Evolutionary conservation across 2,113 vertebrate species (phyloP).

Genomic region (Porphyrio hochstetteri): DNA sequence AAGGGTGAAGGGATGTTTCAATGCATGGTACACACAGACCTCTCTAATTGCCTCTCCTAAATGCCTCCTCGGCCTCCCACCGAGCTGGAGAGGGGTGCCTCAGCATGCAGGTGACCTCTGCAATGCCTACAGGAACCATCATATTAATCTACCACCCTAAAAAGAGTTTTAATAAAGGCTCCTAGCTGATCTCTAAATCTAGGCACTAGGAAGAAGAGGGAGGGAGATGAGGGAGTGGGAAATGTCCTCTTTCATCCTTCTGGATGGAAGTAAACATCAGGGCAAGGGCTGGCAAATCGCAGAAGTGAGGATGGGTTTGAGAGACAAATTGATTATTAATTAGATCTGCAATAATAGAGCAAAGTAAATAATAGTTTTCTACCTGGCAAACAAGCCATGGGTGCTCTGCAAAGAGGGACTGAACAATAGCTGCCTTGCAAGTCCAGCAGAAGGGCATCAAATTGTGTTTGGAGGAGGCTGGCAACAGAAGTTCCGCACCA

Average conservation of each 20-base stretch:
- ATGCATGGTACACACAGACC: neutral
- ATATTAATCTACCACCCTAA: neutral
- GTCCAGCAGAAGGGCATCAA: neutral
- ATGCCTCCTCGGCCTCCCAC: neutral
- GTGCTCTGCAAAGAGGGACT: neutral
- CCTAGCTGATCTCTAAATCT: neutral
- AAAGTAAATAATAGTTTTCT: neutral
- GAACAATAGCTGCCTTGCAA: neutral
- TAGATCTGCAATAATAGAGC: neutral
- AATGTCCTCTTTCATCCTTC: neutral
- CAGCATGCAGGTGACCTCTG: neutral
- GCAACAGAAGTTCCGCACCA: neutral
- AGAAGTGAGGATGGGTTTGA: neutral
- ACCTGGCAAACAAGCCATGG: neutral
- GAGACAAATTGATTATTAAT: neutral
- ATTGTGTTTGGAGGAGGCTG: neutral
- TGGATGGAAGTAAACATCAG: neutral
- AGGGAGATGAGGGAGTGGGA: neutral
- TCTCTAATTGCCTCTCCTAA: conserved; percentile 14
- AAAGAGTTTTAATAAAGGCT: neutral
- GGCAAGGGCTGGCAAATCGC: neutral
- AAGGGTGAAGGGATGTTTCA: neutral
- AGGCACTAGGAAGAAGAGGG: neutral
- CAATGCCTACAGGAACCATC: neutral
- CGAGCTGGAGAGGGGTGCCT: neutral